Conservation (phyloP, 2,797 vertebrate genomes). For the Crocidura indochinensis region DNA sequence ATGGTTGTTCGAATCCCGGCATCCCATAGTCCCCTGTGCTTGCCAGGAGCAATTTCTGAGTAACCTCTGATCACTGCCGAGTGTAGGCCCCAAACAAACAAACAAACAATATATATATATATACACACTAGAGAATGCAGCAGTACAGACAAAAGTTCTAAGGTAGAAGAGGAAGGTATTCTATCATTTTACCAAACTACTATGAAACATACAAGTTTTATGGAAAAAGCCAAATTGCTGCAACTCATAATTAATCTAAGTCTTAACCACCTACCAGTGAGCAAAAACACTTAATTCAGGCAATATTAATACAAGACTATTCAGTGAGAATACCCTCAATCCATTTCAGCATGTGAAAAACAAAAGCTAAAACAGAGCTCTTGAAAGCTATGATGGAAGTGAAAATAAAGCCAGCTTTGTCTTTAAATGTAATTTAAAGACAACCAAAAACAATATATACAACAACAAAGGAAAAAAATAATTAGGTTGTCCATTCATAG, state of each 20-base stretch:
- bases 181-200: neutral
- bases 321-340: conserved; percentile 44
- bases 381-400: conserved; percentile 17
- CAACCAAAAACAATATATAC: neutral
- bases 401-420: neutral
- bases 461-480: neutral
- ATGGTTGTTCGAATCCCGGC: too few relatives aligned
- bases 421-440: conserved; percentile 40
- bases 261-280: neutral
- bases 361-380: neutral
- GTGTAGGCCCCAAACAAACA: too few relatives aligned
- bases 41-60: too few relatives aligned
- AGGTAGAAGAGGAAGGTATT: neutral
- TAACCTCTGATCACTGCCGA: too few relatives aligned
- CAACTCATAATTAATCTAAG: neutral
- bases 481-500: neutral
- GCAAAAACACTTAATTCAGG: conserved; percentile 42
- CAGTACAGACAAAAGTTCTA: neutral
- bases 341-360: conserved; percentile 4
- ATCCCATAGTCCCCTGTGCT: too few relatives aligned
- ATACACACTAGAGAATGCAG: neutral
- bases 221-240: neutral
- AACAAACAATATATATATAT: too few relatives aligned
- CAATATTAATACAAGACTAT: conserved; percentile 34
- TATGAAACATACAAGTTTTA: neutral